These are phyloP conservation scores for Catamblyrhynchus diadema DNA, from an alignment of 2,797 vertebrate species.

Conservation along the genomic window DNA sequence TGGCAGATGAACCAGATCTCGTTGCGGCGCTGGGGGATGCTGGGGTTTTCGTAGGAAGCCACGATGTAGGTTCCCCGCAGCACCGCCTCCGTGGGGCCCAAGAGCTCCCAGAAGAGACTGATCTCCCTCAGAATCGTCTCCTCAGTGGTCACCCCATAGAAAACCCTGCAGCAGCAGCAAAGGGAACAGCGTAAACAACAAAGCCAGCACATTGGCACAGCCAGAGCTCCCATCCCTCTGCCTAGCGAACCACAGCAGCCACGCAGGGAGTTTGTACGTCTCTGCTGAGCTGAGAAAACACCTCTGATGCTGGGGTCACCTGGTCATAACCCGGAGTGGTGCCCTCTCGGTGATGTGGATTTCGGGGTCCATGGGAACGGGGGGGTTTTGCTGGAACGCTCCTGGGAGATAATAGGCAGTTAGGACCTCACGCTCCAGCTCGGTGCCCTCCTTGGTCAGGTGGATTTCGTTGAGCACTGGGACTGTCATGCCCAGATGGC, in stretches of 20 bases:
- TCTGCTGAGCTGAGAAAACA: background rate
- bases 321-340: conserved; percentile 75
- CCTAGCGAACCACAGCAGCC: background rate
- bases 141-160: conserved; percentile 80
- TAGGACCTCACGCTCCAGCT: conserved; percentile 74
- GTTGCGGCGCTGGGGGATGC: conserved; percentile 75
- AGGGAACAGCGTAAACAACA: background rate
- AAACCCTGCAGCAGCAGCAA: conserved; percentile 52
- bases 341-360: conserved; percentile 76
- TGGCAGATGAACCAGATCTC: conserved; percentile 86
- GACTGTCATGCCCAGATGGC: conserved; percentile 82
- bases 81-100: conserved; percentile 68
- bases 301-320: conserved; percentile 67
- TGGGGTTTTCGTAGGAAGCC: conserved; percentile 82
- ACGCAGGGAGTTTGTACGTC: background rate
- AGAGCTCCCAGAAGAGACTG: conserved; percentile 76
- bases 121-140: conserved; percentile 81
- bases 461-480: conserved; percentile 79
- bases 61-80: conserved; percentile 75
- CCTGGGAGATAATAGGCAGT: conserved; percentile 80
- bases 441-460: conserved; percentile 69
- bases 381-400: conserved; percentile 76
- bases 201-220: background rate
- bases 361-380: conserved; percentile 74
- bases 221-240: background rate